Evolutionary conservation across 53 echinoderm and acorn worm genomes (phyloP).

Genomic region (Stichopus horrens): DNA sequence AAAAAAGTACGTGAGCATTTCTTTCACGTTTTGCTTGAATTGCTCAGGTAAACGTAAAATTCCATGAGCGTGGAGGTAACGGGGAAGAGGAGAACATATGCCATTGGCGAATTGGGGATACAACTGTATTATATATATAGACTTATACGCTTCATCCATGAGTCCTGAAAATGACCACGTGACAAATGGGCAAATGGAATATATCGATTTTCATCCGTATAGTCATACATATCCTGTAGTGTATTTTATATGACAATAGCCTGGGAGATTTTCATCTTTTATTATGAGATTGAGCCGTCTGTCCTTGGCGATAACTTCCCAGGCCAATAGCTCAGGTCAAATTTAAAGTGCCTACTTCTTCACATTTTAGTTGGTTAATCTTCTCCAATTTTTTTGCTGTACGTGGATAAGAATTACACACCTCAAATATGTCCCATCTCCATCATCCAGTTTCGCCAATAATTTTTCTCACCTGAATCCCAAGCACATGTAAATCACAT

Average conservation of each 20-base stretch:
- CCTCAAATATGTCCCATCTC: no score
- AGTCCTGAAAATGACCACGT: conserved; percentile 19
- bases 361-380: not conserved
- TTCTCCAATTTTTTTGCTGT: not conserved
- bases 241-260: conserved; percentile 1
- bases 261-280: conserved; percentile 2
- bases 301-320: not conserved
- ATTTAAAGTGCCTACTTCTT: not conserved
- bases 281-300: not conserved
- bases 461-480: no score
- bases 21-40: not conserved
- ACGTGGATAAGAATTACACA: no score
- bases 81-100: not conserved
- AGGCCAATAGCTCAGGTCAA: not conserved
- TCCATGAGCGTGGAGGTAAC: not conserved
- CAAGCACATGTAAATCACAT: no score
- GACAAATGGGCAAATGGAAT: conserved; percentile 15
- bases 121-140: no score
- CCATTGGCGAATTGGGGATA: not conserved
- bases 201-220: not conserved
- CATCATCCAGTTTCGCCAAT: no score
- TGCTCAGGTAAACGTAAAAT: not conserved
- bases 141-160: not conserved
- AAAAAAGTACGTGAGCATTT: no score
- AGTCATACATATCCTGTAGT: not conserved